A percentile compares a stretch with the other conserved stretches of the same genome.
Conservation (phyloP, 2,797 vertebrate species). For the Halcyon leucocephala region DNA sequence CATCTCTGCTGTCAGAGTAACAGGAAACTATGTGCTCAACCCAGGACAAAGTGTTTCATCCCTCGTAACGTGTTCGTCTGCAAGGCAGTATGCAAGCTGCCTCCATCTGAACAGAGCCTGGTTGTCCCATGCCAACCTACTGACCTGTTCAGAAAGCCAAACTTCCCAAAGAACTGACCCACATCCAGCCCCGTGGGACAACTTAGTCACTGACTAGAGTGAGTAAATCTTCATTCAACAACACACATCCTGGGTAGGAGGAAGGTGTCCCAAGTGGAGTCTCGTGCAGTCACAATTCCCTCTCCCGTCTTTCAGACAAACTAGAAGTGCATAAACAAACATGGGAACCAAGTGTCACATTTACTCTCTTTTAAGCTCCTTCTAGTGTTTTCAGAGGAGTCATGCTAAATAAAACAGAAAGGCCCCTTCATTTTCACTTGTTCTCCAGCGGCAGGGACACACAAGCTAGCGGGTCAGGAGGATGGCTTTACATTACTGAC, state of each 20-base stretch:
- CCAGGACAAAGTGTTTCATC: neutral
- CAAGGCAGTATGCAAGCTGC: neutral
- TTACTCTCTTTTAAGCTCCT: neutral
- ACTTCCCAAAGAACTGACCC: neutral
- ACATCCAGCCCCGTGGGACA: neutral
- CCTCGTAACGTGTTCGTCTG: neutral
- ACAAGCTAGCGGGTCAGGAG: neutral
- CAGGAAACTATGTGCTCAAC: neutral
- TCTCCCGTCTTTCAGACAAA: neutral
- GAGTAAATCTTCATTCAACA: neutral
- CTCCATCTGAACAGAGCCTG: neutral
- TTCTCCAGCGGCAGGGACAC: neutral
- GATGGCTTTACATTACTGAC: neutral
- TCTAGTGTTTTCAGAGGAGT: neutral
- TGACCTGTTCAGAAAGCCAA: neutral
- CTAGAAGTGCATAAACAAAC: neutral
- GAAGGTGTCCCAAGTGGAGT: neutral
- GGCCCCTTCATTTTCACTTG: neutral
- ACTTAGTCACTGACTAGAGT: neutral
- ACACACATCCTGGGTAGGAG: neutral
- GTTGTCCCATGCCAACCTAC: neutral
- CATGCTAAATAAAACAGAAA: neutral
- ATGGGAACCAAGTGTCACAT: rapidly evolving
- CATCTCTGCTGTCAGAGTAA: neutral
- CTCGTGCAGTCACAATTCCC: neutral